Conservation (phyloP, 1,140 invertebrate genomes). For the Zaprionus tsacasi region DNA sequence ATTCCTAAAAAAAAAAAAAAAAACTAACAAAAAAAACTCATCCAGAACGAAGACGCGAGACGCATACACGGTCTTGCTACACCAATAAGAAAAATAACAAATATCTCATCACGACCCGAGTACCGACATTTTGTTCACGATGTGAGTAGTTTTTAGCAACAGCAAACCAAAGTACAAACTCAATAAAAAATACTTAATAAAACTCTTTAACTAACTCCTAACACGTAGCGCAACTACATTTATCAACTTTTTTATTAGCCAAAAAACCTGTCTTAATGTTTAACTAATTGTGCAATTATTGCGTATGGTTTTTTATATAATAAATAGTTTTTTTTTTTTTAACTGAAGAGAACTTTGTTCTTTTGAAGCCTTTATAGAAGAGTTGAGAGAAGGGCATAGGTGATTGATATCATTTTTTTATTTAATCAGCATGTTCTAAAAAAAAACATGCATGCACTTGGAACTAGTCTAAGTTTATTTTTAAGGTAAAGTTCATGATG, state of each 20-base stretch:
- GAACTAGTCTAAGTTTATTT: constrained; percentile 32
- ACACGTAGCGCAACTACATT: constrained; percentile 55
- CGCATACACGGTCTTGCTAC: constrained; percentile 84
- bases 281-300: not conserved
- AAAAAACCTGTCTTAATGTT: constrained; percentile 37
- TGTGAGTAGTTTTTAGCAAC: constrained; percentile 83
- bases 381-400: too few species aligned
- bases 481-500: constrained; percentile 1
- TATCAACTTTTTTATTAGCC: constrained; percentile 26
- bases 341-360: constrained; percentile 6
- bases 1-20: constrained; percentile 44
- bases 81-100: constrained; percentile 84
- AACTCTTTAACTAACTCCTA: constrained; percentile 42
- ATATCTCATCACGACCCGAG: constrained; percentile 84
- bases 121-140: constrained; percentile 84
- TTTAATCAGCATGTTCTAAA: not conserved
- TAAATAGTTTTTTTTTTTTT: not conserved
- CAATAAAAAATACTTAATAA: constrained; percentile 19
- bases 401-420: too few species aligned
- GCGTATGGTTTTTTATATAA: constrained; percentile 8
- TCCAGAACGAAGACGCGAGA: constrained; percentile 84
- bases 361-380: constrained; percentile 4
- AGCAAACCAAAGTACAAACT: constrained; percentile 50
- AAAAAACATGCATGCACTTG: constrained; percentile 32
- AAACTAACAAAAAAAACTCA: constrained; percentile 65